phyloP scores from a whole-genome alignment of 2,113 vertebrate genomes.

The Oreochromis niloticus region DNA sequence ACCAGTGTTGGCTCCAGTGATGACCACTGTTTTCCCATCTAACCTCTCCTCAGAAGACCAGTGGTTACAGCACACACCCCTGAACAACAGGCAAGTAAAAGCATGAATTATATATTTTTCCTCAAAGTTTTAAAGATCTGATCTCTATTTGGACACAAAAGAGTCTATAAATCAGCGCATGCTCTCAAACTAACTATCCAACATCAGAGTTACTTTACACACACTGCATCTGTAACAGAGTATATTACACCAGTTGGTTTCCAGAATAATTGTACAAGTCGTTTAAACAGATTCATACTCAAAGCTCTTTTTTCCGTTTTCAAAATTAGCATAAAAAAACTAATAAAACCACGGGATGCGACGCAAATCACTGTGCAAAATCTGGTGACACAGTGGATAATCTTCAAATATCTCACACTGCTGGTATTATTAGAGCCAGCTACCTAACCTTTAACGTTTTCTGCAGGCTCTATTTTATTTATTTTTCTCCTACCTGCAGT shows the following conservation, averaged over 20 bases:
- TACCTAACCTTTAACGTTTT: background rate
- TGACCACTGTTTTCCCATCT: slow-evolving; percentile 71
- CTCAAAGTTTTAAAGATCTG: background rate
- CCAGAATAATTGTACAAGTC: background rate
- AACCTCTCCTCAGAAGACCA: slow-evolving; percentile 71
- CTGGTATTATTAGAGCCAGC: background rate
- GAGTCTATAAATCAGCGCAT: background rate
- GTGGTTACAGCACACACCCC: slow-evolving; percentile 44
- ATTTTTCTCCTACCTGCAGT: slow-evolving; percentile 53
- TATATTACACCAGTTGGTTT: background rate
- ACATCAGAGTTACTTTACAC: background rate
- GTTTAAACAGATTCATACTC: background rate
- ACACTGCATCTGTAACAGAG: background rate
- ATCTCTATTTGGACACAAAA: background rate
- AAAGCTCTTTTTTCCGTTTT: background rate
- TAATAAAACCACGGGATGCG: background rate
- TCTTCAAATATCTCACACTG: slow-evolving; percentile 4
- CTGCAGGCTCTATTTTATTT: background rate
- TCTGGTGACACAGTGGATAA: background rate
- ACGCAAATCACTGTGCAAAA: background rate
- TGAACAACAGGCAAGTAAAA: background rate
- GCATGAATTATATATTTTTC: background rate
- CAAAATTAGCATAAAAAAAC: background rate
- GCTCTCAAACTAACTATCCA: background rate
- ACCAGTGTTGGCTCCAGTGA: slow-evolving; percentile 77